These are phyloP conservation scores for Melipona beecheii DNA, from an alignment of 2,888 invertebrate species.

Conservation along the genomic window DNA sequence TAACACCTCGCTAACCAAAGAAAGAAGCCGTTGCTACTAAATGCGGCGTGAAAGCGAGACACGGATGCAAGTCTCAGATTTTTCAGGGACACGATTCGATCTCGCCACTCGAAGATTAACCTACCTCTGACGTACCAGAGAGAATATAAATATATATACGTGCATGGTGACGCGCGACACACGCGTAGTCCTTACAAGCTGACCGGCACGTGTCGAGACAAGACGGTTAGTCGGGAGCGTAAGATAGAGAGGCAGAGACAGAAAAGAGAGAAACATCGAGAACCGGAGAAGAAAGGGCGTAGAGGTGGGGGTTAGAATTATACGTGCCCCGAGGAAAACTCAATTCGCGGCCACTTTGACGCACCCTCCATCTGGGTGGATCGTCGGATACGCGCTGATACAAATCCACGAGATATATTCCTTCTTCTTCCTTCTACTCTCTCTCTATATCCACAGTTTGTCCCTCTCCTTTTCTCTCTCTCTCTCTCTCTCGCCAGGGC, in stretches of 20 bases:
- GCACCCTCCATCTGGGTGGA: conserved; percentile 69
- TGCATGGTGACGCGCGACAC: conserved; percentile 31
- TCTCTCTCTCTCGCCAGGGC: not conserved
- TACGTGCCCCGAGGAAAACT: conserved; percentile 72
- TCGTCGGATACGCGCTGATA: conserved; percentile 70
- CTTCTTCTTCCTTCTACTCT: conserved; percentile 53
- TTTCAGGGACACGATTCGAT: conserved; percentile 54
- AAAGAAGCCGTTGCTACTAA: conserved; percentile 18
- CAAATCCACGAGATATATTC: conserved; percentile 69
- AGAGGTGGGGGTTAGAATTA: conserved; percentile 62
- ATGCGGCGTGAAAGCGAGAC: conserved; percentile 37
- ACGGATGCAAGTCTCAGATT: conserved; percentile 20
- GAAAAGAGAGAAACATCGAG: conserved; percentile 46
- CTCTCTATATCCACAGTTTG: conserved; percentile 18
- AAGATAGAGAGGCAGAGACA: conserved; percentile 48
- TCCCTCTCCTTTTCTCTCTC: conserved; percentile 22
- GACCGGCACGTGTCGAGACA: conserved; percentile 62
- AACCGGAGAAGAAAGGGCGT: conserved; percentile 47
- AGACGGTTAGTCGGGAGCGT: conserved; percentile 53
- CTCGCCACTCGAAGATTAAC: conserved; percentile 38
- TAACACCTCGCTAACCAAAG: conserved; percentile 37
- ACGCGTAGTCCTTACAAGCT: conserved; percentile 38
- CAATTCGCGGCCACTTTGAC: conserved; percentile 79
- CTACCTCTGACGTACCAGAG: conserved; percentile 28
- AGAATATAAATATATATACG: conserved; percentile 46